These are phyloP conservation scores for Zaprionus davidi DNA, from an alignment of 1,140 invertebrate genomes.

Conservation along the genomic window DNA sequence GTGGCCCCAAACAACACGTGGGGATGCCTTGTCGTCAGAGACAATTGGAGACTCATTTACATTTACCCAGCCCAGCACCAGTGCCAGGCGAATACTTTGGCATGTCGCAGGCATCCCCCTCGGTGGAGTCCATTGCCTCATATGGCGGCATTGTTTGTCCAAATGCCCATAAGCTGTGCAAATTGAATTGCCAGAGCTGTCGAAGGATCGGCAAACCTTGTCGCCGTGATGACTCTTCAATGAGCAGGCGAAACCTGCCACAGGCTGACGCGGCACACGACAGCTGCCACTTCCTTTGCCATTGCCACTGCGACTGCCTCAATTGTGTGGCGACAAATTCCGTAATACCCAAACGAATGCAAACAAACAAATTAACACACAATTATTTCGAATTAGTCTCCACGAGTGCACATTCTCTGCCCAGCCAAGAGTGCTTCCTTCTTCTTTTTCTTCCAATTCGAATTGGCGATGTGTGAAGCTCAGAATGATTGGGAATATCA, in stretches of 20 bases:
- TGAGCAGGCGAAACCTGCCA: slow-evolving; percentile 32
- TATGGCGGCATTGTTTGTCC: slow-evolving; percentile 42
- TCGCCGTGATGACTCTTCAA: slow-evolving; percentile 44
- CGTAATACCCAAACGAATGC: slow-evolving; percentile 14
- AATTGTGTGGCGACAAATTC: slow-evolving; percentile 39
- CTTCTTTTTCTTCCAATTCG: not conserved
- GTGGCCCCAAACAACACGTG: slow-evolving; percentile 5
- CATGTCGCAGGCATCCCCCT: slow-evolving; percentile 8
- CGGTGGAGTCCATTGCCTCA: slow-evolving; percentile 3
- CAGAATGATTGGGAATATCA: not conserved
- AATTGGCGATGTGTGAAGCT: not conserved
- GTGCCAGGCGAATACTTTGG: slow-evolving; percentile 22
- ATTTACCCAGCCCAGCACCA: slow-evolving; percentile 30
- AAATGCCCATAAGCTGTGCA: slow-evolving; percentile 55
- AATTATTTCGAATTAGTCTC: slow-evolving; percentile 30
- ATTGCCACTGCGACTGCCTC: slow-evolving; percentile 20
- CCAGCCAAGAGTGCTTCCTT: slow-evolving; percentile 1
- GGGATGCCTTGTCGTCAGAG: slow-evolving; percentile 18
- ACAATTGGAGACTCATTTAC: slow-evolving; percentile 67
- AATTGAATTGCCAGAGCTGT: slow-evolving; percentile 55
- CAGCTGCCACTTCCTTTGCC: not conserved
- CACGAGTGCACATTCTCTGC: slow-evolving; percentile 4
- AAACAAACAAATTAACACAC: slow-evolving; percentile 40
- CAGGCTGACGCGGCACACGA: not conserved
- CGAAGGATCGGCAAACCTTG: slow-evolving; percentile 25